phyloP scores from a whole-genome alignment of 2,113 vertebrate genomes.

The Epinephelus cyanopodus region DNA sequence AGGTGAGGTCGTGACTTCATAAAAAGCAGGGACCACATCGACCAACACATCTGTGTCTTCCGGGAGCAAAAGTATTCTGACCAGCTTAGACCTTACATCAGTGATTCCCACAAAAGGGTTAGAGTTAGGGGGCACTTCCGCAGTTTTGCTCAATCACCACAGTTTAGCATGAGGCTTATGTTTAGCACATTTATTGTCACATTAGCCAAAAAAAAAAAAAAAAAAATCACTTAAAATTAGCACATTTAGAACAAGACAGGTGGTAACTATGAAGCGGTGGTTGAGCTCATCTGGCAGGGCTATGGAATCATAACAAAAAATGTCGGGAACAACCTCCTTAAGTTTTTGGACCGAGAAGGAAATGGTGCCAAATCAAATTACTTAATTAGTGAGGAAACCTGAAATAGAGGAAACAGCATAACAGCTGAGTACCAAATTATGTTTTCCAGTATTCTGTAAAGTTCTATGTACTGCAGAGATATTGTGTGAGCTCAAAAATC shows the following conservation, averaged over 20 bases:
- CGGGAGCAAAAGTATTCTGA: no score
- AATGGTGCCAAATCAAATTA: background rate
- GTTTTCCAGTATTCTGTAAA: background rate
- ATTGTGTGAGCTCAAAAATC: constrained; percentile 17
- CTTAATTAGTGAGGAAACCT: background rate
- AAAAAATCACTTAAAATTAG: background rate
- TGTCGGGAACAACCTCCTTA: background rate
- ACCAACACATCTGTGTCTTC: no score
- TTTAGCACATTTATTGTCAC: background rate
- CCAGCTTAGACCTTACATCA: no score
- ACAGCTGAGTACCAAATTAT: background rate
- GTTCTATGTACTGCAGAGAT: constrained; percentile 13
- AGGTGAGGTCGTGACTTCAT: no score
- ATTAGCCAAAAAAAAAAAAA: background rate
- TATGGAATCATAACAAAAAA: background rate
- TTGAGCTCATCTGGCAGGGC: background rate
- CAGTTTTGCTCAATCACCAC: no score
- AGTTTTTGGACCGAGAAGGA: background rate
- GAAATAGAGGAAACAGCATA: background rate
- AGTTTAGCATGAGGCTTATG: background rate
- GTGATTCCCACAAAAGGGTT: no score
- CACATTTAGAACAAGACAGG: background rate
- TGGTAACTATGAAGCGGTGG: background rate
- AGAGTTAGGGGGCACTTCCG: no score
- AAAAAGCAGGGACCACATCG: no score